Evolutionary conservation across 2,888 invertebrate genomes (phyloP), one percentile per base, ranked within the genome.

Genomic region (Peribatodes rhomboidaria): DNA sequence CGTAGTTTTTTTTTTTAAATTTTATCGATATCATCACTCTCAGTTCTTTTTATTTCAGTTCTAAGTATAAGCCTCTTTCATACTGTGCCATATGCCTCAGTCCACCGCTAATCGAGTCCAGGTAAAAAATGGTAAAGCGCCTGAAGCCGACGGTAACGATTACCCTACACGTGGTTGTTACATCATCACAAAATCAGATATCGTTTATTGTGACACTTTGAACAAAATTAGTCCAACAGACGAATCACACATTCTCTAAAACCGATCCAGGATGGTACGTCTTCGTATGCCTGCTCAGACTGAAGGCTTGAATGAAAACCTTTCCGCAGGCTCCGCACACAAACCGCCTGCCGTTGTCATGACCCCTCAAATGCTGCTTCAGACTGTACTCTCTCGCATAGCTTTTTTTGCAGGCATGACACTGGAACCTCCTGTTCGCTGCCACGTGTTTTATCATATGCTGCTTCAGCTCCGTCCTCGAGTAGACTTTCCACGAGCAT

Each of bases 401-500:
- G 0, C 91, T 82, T 63, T 94, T 94, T 54, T 90, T 89, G 56
- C 94, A 94, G 0, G 94, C 70, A 0, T 76, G 82, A 62, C 94
- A 94, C 41, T 92, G 87, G 49, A 88, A 92, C 60, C 92, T 94
- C 6, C 91, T 85, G 60, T 94, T 94, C 0, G 37, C 10, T 1
- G 94, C 94, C 0, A 89, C 89, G 42, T 94, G 94, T 9, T 90
- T 86, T 0, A 94, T 72, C 92, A 94, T 94, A 46, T 94, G 94
- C 13, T 92, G 90, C 39, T 92, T 94, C n/a, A 94, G 80, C 58
- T 94, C 94, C 0, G 92, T 92, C 31, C 90, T 93, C 0, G 94
- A 93, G 68, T 93, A 94, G 72, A 94, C 94, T 58, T 91, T 90
- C 86, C 94, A 94, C 10, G 94, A 94, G 49, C 94, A 94, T 0